phyloP scores from a whole-genome alignment of 2,113 vertebrate genomes.

The Thryonomys swinderianus region DNA sequence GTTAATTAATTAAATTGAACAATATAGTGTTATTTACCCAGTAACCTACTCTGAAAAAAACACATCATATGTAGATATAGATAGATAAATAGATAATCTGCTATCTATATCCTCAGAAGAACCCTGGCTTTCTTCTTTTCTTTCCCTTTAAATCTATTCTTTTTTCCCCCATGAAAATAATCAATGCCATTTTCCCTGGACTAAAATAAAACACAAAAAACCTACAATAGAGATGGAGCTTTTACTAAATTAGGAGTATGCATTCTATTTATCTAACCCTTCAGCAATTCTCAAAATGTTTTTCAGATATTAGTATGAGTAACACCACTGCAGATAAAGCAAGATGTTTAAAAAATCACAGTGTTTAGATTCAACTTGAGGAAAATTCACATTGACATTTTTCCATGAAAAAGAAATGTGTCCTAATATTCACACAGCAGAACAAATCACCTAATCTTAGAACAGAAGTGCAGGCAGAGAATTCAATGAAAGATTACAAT shows the following conservation, averaged over 20 bases:
- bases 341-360: neutral
- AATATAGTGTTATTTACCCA: neutral
- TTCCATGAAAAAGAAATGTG: conserved; percentile 30
- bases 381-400: conserved; percentile 39
- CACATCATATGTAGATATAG: neutral
- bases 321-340: neutral
- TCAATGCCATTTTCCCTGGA: neutral
- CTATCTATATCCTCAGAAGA: neutral
- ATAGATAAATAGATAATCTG: neutral
- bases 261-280: conserved; percentile 22
- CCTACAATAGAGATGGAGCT: neutral
- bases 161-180: neutral
- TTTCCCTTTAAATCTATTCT: neutral
- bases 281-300: conserved; percentile 45
- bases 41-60: neutral
- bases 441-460: conserved; percentile 15
- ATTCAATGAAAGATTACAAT: conserved; percentile 17
- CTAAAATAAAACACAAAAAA: neutral
- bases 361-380: conserved; percentile 49
- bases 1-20: too few species aligned
- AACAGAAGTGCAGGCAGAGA: conserved; percentile 29
- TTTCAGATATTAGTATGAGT: neutral
- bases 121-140: neutral
- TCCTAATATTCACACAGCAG: conserved; percentile 33
- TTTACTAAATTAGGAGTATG: neutral